phyloP scores from a whole-genome alignment of 2,888 invertebrate genomes.

The Sabatieria punctata region DNA sequence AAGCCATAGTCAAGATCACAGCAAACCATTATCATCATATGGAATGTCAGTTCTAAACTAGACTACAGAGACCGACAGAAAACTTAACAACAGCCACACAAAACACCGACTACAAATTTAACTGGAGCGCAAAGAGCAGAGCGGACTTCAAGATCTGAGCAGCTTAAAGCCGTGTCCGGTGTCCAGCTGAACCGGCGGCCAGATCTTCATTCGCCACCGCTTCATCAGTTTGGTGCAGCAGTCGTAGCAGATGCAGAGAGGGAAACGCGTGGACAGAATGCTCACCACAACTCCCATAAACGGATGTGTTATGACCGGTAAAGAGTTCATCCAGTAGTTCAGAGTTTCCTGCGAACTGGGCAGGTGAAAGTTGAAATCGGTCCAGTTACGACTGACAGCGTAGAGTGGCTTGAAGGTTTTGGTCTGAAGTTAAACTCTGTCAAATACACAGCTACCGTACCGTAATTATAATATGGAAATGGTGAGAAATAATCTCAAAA shows the following conservation, averaged over 20 bases:
- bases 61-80: too few species aligned
- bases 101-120: too few species aligned
- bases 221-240: constrained; percentile 24
- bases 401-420: constrained; percentile 19
- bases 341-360: constrained; percentile 29
- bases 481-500: too few species aligned
- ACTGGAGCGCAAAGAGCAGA: too few species aligned
- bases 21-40: too few species aligned
- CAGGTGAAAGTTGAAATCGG: constrained; percentile 30
- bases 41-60: too few species aligned
- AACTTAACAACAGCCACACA: too few species aligned
- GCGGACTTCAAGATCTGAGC: constrained; percentile 20
- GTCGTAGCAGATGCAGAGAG: constrained; percentile 7
- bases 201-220: constrained; percentile 27
- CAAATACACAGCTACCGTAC: too few species aligned
- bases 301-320: constrained; percentile 17
- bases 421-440: too few species aligned
- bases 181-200: constrained; percentile 30
- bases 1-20: too few species aligned
- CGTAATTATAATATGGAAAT: too few species aligned
- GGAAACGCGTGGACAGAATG: neutral
- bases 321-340: constrained; percentile 29
- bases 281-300: neutral
- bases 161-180: constrained; percentile 34
- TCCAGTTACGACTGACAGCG: constrained; percentile 28